Evolutionary conservation across 2,113 vertebrate genomes (phyloP).

Genomic region (Zapornia atra): DNA sequence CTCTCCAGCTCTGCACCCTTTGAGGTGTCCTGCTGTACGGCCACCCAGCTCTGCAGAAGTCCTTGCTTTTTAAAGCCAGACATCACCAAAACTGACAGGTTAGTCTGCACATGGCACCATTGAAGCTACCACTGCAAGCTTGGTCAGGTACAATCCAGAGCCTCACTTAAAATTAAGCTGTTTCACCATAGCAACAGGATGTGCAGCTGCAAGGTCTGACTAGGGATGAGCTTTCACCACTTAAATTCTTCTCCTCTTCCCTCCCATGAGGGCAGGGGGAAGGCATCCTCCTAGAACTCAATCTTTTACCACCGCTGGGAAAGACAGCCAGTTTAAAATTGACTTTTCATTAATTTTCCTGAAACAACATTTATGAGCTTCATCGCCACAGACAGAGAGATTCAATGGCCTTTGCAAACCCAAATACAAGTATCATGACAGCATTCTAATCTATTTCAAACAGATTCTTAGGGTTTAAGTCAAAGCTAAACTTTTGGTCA

Average conservation of each 20-base stretch:
- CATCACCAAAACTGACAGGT: accelerated
- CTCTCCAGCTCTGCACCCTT: background rate
- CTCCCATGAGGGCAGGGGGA: accelerated
- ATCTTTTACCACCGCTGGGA: background rate
- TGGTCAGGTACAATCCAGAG: background rate
- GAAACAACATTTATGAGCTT: background rate
- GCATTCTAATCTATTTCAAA: background rate
- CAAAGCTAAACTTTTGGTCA: background rate
- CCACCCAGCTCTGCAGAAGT: background rate
- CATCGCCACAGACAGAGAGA: accelerated
- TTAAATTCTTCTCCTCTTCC: background rate
- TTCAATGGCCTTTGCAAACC: background rate
- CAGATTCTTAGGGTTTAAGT: background rate
- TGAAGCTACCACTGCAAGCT: accelerated
- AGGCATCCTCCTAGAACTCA: background rate
- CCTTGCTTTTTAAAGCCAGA: background rate
- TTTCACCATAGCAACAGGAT: background rate
- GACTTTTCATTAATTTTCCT: background rate
- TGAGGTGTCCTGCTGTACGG: background rate
- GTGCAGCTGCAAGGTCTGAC: background rate
- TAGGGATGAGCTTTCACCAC: background rate
- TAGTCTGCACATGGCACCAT: accelerated
- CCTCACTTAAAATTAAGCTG: background rate
- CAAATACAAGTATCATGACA: background rate
- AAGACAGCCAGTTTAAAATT: background rate